A percentile compares a stretch with the other conserved stretches of the same genome.
Conservation (phyloP, 2,113 vertebrate species). For the Lasiurus borealis region DNA sequence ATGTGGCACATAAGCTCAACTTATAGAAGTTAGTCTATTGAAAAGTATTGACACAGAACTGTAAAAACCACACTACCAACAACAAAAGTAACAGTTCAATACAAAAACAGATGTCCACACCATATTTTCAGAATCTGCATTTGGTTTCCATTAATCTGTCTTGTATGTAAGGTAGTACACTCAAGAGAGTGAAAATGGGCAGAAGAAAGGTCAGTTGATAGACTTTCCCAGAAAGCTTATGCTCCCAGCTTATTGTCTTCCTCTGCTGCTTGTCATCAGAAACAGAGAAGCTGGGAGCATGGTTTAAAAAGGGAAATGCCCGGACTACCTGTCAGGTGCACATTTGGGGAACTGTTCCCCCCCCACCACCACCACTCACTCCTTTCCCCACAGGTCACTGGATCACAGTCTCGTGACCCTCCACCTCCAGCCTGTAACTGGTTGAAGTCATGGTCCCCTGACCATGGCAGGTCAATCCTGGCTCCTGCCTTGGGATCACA, state of each 20-base stretch:
- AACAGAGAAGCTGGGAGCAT: neutral
- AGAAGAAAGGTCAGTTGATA: neutral
- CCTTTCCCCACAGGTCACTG: neutral
- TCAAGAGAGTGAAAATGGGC: neutral
- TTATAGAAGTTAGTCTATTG: neutral
- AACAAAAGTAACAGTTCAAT: neutral
- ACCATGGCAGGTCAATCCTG: neutral
- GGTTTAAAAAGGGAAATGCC: neutral
- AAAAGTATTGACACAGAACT: neutral
- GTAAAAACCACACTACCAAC: too few species aligned
- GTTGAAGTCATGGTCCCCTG: neutral
- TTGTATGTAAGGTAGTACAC: neutral
- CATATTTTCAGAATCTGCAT: neutral
- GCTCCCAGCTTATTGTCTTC: neutral
- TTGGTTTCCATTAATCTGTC: neutral
- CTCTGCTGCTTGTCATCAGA: neutral
- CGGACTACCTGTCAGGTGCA: neutral
- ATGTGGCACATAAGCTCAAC: neutral
- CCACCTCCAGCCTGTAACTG: neutral
- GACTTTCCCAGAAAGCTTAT: neutral
- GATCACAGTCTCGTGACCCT: neutral
- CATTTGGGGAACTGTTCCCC: neutral
- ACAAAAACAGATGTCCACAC: neutral
- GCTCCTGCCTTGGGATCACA: neutral
- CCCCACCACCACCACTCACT: accelerated